These are phyloP conservation scores for Rafetus swinhoei DNA, from an alignment of 2,113 vertebrate genomes.

Conservation along the genomic window DNA sequence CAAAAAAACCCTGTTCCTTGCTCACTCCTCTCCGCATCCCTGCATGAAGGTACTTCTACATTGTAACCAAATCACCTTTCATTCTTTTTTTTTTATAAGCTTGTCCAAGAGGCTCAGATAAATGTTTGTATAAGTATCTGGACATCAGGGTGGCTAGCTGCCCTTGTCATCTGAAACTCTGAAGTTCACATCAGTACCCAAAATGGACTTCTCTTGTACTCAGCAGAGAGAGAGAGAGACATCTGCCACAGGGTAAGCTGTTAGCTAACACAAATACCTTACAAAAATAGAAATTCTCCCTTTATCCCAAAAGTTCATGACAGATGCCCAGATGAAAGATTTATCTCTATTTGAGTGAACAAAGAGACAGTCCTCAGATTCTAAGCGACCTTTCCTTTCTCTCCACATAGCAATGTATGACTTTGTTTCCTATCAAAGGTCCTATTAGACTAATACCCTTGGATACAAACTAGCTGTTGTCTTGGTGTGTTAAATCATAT, in stretches of 20 bases:
- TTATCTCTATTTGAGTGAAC: not conserved
- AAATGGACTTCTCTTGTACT: not conserved
- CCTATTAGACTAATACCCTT: not conserved
- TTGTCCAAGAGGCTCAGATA: not conserved
- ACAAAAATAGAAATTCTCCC: not conserved
- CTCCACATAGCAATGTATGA: not conserved
- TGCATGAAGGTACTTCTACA: not conserved
- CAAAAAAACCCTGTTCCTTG: too few species aligned
- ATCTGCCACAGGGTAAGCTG: slow-evolving; percentile 14
- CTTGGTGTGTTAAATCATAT: not conserved
- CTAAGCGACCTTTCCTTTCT: not conserved
- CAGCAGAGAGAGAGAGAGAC: not conserved
- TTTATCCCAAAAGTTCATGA: not conserved
- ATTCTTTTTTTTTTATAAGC: slow-evolving; percentile 11
- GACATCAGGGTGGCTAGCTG: not conserved
- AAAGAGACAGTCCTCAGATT: not conserved
- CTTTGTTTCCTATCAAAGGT: not conserved
- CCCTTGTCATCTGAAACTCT: not conserved
- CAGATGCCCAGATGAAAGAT: not conserved
- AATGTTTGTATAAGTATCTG: not conserved
- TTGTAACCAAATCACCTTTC: not conserved
- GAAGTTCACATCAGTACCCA: not conserved
- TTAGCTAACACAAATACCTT: not conserved
- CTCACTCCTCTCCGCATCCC: too few species aligned
- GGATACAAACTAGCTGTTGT: not conserved